Evolutionary conservation across 2,113 vertebrate genomes (phyloP).

Genomic region (Dolichallabes microphthalmus): DNA sequence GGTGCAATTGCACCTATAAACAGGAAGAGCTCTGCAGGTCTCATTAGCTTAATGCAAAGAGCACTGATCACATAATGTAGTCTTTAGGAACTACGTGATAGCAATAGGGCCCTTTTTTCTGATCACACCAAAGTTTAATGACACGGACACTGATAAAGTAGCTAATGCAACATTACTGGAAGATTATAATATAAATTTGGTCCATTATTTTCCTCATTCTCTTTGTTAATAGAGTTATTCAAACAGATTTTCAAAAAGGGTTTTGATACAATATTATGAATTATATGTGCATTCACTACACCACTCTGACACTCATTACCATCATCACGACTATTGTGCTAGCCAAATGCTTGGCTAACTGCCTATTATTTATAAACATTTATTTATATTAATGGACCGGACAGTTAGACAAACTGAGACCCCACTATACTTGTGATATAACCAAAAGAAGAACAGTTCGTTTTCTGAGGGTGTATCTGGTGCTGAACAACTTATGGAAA

Average conservation of each 20-base stretch:
- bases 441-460: too few species aligned
- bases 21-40: slow-evolving; percentile 18
- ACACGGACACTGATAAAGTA: not conserved
- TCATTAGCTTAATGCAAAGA: slow-evolving; percentile 26
- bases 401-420: not conserved
- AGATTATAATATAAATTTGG: not conserved
- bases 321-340: not conserved
- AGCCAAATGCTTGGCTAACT: not conserved
- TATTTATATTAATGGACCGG: not conserved
- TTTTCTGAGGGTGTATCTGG: too few species aligned
- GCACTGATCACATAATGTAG: slow-evolving; percentile 17
- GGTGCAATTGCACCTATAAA: slow-evolving; percentile 18
- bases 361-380: slow-evolving; percentile 4
- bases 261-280: not conserved
- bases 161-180: not conserved
- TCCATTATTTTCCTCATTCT: not conserved
- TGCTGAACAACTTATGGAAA: too few species aligned
- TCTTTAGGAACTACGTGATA: slow-evolving; percentile 29
- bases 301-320: not conserved
- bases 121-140: not conserved
- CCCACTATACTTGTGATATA: not conserved
- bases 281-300: not conserved
- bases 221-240: not conserved
- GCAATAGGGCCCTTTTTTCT: not conserved
- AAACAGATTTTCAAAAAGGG: too few species aligned